phyloP scores from a whole-genome alignment of 2,888 invertebrate species.

The Plemyria rubiginata region DNA sequence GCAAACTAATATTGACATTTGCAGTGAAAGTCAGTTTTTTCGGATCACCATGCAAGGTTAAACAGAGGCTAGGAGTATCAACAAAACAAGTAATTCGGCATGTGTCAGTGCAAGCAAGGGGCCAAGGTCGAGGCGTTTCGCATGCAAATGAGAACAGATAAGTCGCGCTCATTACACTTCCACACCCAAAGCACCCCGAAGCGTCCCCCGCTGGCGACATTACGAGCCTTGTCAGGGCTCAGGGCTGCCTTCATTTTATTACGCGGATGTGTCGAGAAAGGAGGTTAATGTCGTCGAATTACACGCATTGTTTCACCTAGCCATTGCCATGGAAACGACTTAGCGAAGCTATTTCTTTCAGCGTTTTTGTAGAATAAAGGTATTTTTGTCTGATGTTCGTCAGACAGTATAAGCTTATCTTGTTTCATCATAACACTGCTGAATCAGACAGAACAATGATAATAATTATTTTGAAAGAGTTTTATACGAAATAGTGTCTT shows the following conservation, averaged over 20 bases:
- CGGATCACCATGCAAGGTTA: slow-evolving; percentile 4
- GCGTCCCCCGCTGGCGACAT: slow-evolving; percentile 65
- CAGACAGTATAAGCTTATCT: neutral
- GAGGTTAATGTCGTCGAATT: slow-evolving; percentile 77
- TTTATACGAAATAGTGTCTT: slow-evolving; percentile 2
- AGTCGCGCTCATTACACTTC: slow-evolving; percentile 76
- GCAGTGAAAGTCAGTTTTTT: slow-evolving; percentile 10
- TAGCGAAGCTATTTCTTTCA: slow-evolving; percentile 44
- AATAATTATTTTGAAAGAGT: neutral
- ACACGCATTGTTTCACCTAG: slow-evolving; percentile 76
- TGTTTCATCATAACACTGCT: neutral
- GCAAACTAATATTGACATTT: neutral
- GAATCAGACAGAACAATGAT: neutral
- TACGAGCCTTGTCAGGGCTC: slow-evolving; percentile 68
- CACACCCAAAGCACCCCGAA: slow-evolving; percentile 56
- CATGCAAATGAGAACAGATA: slow-evolving; percentile 81
- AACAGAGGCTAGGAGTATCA: slow-evolving; percentile 7
- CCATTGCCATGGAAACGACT: slow-evolving; percentile 66
- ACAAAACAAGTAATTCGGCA: slow-evolving; percentile 50
- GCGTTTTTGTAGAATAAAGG: slow-evolving; percentile 30
- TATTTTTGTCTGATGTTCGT: slow-evolving; percentile 5
- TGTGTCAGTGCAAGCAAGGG: slow-evolving; percentile 66
- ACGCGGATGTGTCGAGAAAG: slow-evolving; percentile 74
- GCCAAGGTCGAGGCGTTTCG: slow-evolving; percentile 79
- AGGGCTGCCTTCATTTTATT: slow-evolving; percentile 75